Percentiles rank a stretch among this genome's conserved stretches.
Evolutionary conservation across 2,888 invertebrate genomes (phyloP).

Genomic region (Drosophila atroscutellata): DNA sequence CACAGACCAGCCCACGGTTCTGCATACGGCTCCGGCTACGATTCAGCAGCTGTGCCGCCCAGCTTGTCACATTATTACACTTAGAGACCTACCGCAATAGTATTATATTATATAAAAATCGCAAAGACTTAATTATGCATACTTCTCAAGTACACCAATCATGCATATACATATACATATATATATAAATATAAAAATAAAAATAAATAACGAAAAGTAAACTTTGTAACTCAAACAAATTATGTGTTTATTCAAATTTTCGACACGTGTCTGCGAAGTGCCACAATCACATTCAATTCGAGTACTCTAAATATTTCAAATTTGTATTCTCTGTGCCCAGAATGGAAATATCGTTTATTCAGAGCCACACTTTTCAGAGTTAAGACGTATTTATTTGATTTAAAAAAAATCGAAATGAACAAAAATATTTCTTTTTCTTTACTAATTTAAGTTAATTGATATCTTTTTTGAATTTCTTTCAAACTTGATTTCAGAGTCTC

Average conservation of each 20-base stretch:
- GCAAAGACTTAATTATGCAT: conserved; percentile 3
- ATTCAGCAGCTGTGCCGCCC: conserved; percentile 4
- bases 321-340: neutral
- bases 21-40: neutral
- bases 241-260: neutral
- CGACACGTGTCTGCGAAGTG: conserved; percentile 1
- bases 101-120: neutral
- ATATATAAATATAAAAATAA: neutral
- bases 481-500: neutral
- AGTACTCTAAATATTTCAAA: neutral
- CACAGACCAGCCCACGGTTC: neutral
- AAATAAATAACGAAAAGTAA: neutral
- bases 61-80: conserved; percentile 12
- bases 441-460: neutral
- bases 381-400: neutral
- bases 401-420: neutral
- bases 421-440: neutral
- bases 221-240: neutral
- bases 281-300: neutral
- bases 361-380: neutral
- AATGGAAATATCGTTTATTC: neutral
- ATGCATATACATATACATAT: neutral
- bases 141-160: neutral
- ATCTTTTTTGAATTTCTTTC: neutral
- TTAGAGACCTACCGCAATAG: conserved; percentile 3